Evolutionary conservation across 2,888 invertebrate species (phyloP), one percentile per base, ranked within the genome.

Genomic region (Chrysodeixis includens): DNA sequence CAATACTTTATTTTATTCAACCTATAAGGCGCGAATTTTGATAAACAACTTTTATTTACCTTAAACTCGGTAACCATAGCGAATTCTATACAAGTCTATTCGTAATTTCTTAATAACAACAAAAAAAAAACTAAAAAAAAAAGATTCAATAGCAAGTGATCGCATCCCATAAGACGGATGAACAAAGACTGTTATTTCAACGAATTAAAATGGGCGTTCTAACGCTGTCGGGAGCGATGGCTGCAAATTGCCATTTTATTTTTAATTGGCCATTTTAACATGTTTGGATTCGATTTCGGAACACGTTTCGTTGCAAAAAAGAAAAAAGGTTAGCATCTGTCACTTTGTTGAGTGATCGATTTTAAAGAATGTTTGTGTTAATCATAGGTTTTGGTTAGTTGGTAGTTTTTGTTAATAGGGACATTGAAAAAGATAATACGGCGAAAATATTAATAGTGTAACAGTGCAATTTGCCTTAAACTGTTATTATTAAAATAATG

Each of bases 181-280:
- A 26, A 83, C 82, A 88, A 88, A 90, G 89, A 88, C 86, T 90
- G 88, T 90, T 88, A 88, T 91, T 90, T 89, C 85, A 85, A 81
- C 81, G 83, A 85, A 88, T 88, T 86, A 85, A 78, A 82, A 82
- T 82, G 83, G 90, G 90, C 88, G 89, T 88, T 75, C 79, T 83
- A 83, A 83, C 83, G 78, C 82, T 81, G 86, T 88, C 89, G 83
- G 84, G 74, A 83, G 86, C 84, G 84, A 85, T 84, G 84, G 81
- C 80, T 82, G 86, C 81, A 88, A 89, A 89, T 89, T 85, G 88
- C 87, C 85, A 86, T 88, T 91, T 88, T 26, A 26, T 26, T 26
- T 26, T 26, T 92, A 92, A 92, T 91, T 90, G 88, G 86, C 88
- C 88, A 85, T 87, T 88, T 90, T 90, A 86, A 88, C 62, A 81